A percentile compares a stretch with the other conserved stretches of the same genome.
These are phyloP conservation scores for Todus mexicanus DNA, from an alignment of 2,797 vertebrate genomes.

Conservation along the genomic window DNA sequence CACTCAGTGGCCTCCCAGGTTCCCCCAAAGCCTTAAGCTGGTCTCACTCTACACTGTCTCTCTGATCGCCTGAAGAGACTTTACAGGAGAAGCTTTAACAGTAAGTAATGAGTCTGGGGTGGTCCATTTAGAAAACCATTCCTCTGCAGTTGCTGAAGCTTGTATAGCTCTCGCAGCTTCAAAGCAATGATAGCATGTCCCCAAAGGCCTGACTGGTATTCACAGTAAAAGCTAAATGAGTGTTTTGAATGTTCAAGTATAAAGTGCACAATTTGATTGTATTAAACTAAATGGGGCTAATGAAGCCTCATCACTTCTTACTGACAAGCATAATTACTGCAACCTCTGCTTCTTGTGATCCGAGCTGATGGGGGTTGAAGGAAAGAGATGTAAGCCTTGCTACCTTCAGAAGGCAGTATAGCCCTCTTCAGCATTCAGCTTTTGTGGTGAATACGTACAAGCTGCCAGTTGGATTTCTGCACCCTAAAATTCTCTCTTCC, in stretches of 20 bases:
- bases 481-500: background rate
- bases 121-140: background rate
- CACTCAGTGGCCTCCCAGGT: background rate
- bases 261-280: background rate
- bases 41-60: background rate
- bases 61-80: background rate
- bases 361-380: background rate
- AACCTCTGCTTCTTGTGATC: background rate
- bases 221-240: background rate
- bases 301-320: background rate
- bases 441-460: background rate
- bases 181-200: background rate
- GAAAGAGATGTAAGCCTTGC: background rate
- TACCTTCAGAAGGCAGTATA: background rate
- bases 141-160: background rate
- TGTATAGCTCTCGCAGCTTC: background rate
- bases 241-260: background rate
- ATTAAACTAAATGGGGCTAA: conserved; percentile 18
- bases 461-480: background rate
- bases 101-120: background rate
- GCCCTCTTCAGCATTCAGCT: background rate
- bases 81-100: background rate
- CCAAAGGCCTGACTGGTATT: background rate
- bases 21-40: background rate
- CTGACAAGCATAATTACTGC: background rate